Evolutionary conservation across 2,888 invertebrate genomes (phyloP), one percentile per base, ranked within the genome.

Genomic region (Leptopilina myrica): DNA sequence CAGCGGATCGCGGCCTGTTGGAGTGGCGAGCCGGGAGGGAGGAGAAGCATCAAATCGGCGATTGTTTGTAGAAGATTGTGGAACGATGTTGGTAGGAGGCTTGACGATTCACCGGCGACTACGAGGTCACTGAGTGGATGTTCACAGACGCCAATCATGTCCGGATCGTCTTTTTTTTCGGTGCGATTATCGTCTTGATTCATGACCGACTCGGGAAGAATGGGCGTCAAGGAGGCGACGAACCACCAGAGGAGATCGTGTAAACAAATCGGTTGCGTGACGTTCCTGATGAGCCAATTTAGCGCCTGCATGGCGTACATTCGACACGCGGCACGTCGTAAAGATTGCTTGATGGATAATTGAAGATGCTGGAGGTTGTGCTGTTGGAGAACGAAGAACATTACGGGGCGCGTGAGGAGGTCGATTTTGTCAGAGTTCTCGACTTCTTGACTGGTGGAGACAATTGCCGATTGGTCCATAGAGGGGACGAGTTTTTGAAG

Each of bases 241-340:
- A 98, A 98, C 96, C 98, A 98, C 99, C 99, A 99, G 91, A 99
- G 94, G 11, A 99, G 94, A 92, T 99, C 99, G 87, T 99, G 98
- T 26, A 99, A 94, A 89, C 97, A 96, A 5, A 96, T 95, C 5
- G 98, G 96, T 90, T 98, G 98, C 0, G 98, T 98, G 0, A 98
- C 97, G 77, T 96, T 97, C 76, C 98, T 94, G 67, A 99, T 92
- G 33, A 99, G 92, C 99, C 99, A 99, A 91, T 98, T 98, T 85
- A 99, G 93, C 0, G 98, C 98, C 94, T 98, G 97, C 94, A 98
- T 95, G 1, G 98, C 96, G 92, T 96, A 95, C 87, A 98, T 96
- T 81, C 98, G 92, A 88, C 97, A 95, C 56, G 95, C 95, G 76
- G 96, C 96, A 79, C 96, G 95, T 43, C 96, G 93, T 1, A 99